Conservation (phyloP, 1,140 invertebrate genomes). For the Eriosoma lanigerum region DNA sequence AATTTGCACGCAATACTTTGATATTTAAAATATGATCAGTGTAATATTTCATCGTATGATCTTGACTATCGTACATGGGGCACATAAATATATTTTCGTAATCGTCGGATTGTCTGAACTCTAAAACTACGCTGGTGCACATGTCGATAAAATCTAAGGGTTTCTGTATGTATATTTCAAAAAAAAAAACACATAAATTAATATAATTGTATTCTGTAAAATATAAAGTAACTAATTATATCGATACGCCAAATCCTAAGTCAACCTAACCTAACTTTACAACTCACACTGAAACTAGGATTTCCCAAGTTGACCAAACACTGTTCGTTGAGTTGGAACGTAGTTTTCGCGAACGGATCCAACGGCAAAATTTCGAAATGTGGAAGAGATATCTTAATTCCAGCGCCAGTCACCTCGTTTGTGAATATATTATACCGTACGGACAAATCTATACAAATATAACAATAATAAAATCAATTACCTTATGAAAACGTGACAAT, state of each 20-base stretch:
- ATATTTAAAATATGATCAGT: neutral
- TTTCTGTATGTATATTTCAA: too few relatives aligned
- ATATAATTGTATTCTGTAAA: too few relatives aligned
- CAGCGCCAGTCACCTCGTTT: neutral
- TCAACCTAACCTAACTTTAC: too few relatives aligned
- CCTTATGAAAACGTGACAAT: too few relatives aligned
- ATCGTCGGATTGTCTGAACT: neutral
- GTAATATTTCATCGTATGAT: neutral
- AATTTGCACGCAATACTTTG: neutral
- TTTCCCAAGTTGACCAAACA: neutral
- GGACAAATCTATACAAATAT: neutral
- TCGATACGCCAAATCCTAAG: too few relatives aligned
- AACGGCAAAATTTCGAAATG: neutral
- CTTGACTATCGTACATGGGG: neutral
- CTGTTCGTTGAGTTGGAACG: conserved; percentile 1
- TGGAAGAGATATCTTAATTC: neutral
- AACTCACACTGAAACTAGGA: neutral
- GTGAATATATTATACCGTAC: conserved; percentile 23
- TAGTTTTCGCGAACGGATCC: neutral
- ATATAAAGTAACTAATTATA: neutral
- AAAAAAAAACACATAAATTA: too few relatives aligned
- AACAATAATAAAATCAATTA: neutral
- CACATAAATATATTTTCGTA: neutral
- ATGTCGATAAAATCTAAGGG: neutral
- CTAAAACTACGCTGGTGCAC: neutral